phyloP scores from a whole-genome alignment of 1,140 invertebrate genomes.

The Laodelphax striatellus region DNA sequence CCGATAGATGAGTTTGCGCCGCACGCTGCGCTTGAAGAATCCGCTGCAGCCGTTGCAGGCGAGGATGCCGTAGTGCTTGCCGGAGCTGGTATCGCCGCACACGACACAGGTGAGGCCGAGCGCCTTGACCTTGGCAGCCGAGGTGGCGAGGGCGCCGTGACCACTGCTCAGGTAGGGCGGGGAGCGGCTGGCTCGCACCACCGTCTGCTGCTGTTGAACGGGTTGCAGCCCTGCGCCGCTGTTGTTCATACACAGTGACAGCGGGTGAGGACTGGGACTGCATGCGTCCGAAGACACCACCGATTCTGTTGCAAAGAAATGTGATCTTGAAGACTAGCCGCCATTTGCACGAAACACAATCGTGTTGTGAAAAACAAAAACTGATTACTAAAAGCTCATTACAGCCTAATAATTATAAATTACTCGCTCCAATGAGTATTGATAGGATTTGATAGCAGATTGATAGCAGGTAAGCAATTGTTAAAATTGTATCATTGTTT shows the following conservation, averaged over 20 bases:
- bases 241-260: conserved; percentile 16
- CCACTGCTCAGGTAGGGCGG: conserved; percentile 10
- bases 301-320: no score
- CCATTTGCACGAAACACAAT: no score
- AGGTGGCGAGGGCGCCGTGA: neutral
- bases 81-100: conserved; percentile 92
- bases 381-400: no score
- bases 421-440: no score
- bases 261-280: conserved; percentile 14
- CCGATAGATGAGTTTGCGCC: conserved; percentile 96
- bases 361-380: no score
- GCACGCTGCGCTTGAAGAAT: conserved; percentile 95
- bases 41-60: conserved; percentile 98
- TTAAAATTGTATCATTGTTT: no score
- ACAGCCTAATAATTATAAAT: no score
- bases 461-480: no score
- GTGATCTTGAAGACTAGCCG: no score
- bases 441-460: no score
- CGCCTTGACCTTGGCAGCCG: conserved; percentile 21
- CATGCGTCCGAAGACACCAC: neutral
- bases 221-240: conserved; percentile 9
- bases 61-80: conserved; percentile 97
- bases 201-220: conserved; percentile 14
- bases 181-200: conserved; percentile 23
- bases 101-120: conserved; percentile 80